Conservation (phyloP, 2,113 vertebrate species). For the Corapipo altera region DNA sequence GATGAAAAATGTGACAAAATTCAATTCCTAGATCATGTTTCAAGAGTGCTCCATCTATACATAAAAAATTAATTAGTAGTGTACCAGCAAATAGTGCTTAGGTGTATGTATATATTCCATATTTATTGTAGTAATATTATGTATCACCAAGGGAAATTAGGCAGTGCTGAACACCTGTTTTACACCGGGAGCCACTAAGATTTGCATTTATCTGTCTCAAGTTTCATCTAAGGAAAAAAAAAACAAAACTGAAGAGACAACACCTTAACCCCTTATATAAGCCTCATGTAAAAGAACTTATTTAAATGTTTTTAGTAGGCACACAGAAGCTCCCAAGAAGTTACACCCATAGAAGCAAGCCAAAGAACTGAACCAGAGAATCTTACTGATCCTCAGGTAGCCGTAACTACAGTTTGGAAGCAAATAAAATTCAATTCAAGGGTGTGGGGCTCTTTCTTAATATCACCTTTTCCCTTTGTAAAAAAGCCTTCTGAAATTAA, state of each 20-base stretch:
- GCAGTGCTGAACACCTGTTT: slow-evolving; percentile 55
- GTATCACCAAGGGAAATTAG: slow-evolving; percentile 37
- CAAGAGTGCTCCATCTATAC: not conserved
- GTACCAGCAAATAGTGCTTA: not conserved
- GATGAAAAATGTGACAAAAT: not conserved
- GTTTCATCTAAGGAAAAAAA: not conserved
- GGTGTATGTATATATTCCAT: not conserved
- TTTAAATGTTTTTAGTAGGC: not conserved
- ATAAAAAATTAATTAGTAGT: not conserved
- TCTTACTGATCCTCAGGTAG: not conserved
- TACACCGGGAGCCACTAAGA: not conserved
- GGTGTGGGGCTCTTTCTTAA: rapidly evolving
- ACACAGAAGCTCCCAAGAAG: not conserved
- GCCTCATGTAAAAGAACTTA: not conserved
- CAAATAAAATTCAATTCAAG: not conserved
- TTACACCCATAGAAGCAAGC: not conserved
- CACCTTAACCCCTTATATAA: not conserved
- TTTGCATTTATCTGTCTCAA: slow-evolving; percentile 14
- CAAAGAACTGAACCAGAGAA: not conserved
- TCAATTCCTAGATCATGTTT: not conserved
- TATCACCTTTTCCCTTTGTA: not conserved
- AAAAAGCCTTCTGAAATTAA: not conserved
- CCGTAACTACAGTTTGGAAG: not conserved
- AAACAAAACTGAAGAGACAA: not conserved
- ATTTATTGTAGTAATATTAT: slow-evolving; percentile 47